These are phyloP conservation scores for Anastatus disparis DNA, from an alignment of 1,140 invertebrate genomes.

Conservation along the genomic window DNA sequence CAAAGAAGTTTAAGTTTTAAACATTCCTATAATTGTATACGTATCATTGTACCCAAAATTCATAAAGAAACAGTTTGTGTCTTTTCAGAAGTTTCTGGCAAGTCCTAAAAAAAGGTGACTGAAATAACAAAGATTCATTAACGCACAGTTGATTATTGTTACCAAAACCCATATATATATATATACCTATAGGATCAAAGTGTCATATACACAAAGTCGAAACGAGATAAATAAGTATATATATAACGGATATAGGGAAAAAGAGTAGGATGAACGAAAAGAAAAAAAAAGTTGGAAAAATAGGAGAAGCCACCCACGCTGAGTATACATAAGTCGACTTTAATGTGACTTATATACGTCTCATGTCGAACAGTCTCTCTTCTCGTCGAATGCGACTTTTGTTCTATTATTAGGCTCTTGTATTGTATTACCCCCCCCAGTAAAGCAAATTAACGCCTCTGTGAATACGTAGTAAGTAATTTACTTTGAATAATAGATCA, in stretches of 20 bases:
- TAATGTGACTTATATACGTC: constrained; percentile 53
- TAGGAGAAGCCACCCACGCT: constrained; percentile 62
- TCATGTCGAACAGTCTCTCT: constrained; percentile 50
- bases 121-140: constrained; percentile 65
- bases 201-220: constrained; percentile 43
- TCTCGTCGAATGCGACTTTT: constrained; percentile 47
- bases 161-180: no score
- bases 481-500: no score
- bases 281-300: constrained; percentile 59
- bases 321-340: constrained; percentile 51
- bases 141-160: constrained; percentile 47
- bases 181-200: constrained; percentile 54
- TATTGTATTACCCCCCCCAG: constrained; percentile 55
- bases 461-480: no score
- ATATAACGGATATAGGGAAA: no score
- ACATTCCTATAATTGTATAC: no score
- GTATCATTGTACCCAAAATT: no score
- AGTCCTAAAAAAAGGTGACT: constrained; percentile 56
- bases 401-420: constrained; percentile 63
- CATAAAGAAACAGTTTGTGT: no score
- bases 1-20: no score
- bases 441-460: constrained; percentile 56
- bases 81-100: constrained; percentile 39
- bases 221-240: no score
- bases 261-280: constrained; percentile 39